phyloP scores from a whole-genome alignment of 2,113 vertebrate genomes.

The Caloenas nicobarica region DNA sequence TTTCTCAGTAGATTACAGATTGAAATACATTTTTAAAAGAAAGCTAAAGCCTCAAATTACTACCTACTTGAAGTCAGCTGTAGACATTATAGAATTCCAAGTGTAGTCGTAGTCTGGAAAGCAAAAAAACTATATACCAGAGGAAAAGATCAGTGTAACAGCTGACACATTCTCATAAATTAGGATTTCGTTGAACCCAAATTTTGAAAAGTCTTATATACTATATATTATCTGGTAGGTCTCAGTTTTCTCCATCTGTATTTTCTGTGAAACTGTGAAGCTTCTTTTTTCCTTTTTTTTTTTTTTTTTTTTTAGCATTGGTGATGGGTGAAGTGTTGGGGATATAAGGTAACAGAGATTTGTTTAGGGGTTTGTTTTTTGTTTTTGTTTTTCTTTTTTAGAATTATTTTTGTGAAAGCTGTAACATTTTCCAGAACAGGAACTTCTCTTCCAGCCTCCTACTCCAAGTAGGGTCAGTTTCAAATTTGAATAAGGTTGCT shows the following conservation, averaged over 20 bases:
- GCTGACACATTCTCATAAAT: neutral
- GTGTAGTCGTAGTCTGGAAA: neutral
- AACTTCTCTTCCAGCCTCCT: neutral
- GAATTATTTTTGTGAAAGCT: neutral
- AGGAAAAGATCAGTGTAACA: neutral
- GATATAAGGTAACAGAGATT: neutral
- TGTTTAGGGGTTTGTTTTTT: neutral
- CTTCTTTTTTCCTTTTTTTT: neutral
- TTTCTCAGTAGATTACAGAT: neutral
- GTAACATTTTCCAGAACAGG: neutral
- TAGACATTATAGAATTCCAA: neutral
- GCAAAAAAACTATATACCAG: neutral
- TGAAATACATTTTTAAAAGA: neutral
- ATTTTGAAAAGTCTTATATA: neutral
- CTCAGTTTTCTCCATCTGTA: neutral
- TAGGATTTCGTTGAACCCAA: neutral
- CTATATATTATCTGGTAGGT: neutral
- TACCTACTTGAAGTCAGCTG: neutral
- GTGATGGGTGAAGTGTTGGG: fast-evolving
- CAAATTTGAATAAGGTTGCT: neutral
- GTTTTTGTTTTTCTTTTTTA: neutral
- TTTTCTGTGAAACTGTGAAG: neutral
- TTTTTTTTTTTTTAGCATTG: neutral
- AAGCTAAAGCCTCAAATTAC: neutral
- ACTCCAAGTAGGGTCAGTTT: neutral